A percentile compares a stretch with the other conserved stretches of the same genome.
Conservation (phyloP, 2,888 invertebrate genomes). For the Ryuthela nishihirai region DNA sequence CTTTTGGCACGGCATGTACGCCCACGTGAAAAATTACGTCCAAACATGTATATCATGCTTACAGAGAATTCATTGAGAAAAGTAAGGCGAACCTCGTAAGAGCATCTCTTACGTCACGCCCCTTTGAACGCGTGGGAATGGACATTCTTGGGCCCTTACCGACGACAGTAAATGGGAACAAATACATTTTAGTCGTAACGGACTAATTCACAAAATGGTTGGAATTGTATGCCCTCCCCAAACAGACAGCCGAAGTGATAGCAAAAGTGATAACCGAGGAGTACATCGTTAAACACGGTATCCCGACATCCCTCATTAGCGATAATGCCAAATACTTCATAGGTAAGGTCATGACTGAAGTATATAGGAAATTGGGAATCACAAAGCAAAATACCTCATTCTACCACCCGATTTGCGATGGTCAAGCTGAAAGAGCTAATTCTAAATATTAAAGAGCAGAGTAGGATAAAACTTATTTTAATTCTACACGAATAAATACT, state of each 20-base stretch:
- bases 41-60: slow-evolving; percentile 36
- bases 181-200: slow-evolving; percentile 23
- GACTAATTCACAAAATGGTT: slow-evolving; percentile 15
- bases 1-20: slow-evolving; percentile 37
- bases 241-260: too few species aligned
- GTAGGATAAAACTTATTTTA: too few species aligned
- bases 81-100: neutral
- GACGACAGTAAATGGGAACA: slow-evolving; percentile 8
- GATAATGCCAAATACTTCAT: too few species aligned
- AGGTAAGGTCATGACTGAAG: too few species aligned
- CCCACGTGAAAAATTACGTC: slow-evolving; percentile 24
- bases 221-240: neutral
- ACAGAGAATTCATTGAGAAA: slow-evolving; percentile 1
- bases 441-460: too few species aligned
- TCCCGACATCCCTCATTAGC: too few species aligned
- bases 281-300: too few species aligned
- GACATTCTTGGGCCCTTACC: slow-evolving; percentile 27
- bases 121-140: neutral
- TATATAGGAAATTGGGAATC: neutral
- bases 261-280: neutral
- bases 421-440: neutral
- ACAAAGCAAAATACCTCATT: neutral
- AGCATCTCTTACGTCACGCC: neutral
- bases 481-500: too few species aligned
- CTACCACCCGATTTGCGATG: neutral